Percentiles rank a stretch among this genome's conserved stretches.
Evolutionary conservation across 2,113 vertebrate genomes (phyloP).

Genomic region (Colaptes auratus): DNA sequence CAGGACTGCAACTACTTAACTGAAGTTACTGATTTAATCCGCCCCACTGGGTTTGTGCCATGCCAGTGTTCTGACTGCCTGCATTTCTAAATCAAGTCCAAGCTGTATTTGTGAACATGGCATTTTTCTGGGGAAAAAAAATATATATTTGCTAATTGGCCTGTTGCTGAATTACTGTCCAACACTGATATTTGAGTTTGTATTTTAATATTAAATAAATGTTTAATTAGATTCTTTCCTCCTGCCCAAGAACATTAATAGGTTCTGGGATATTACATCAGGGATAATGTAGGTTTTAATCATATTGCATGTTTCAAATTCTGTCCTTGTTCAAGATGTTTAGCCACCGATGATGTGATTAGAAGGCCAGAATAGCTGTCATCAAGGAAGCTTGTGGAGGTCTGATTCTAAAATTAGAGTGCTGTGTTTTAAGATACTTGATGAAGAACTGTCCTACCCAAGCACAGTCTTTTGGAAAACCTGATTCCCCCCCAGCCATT

Average conservation of each 20-base stretch:
- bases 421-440: slow-evolving; percentile 8
- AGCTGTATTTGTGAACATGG: background rate
- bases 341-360: slow-evolving; percentile 61
- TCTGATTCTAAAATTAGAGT: slow-evolving; percentile 48
- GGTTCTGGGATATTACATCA: slow-evolving; percentile 62
- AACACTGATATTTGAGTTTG: slow-evolving; percentile 19
- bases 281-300: slow-evolving; percentile 59
- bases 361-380: slow-evolving; percentile 43
- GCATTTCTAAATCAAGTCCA: background rate
- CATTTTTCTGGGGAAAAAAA: background rate
- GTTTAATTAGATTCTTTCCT: slow-evolving; percentile 68
- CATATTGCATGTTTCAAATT: slow-evolving; percentile 47
- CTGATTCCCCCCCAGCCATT: background rate
- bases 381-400: slow-evolving; percentile 35
- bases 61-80: background rate
- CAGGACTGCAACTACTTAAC: background rate
- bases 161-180: slow-evolving; percentile 28
- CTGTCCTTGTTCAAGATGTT: slow-evolving; percentile 55
- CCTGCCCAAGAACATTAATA: slow-evolving; percentile 34
- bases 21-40: background rate
- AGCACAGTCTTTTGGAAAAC: background rate
- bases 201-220: slow-evolving; percentile 68
- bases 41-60: background rate
- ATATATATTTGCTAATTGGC: background rate
- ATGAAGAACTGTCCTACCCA: background rate